These are phyloP conservation scores for Monoplex corrugatus DNA, from an alignment of 2,888 invertebrate species.

Conservation along the genomic window DNA sequence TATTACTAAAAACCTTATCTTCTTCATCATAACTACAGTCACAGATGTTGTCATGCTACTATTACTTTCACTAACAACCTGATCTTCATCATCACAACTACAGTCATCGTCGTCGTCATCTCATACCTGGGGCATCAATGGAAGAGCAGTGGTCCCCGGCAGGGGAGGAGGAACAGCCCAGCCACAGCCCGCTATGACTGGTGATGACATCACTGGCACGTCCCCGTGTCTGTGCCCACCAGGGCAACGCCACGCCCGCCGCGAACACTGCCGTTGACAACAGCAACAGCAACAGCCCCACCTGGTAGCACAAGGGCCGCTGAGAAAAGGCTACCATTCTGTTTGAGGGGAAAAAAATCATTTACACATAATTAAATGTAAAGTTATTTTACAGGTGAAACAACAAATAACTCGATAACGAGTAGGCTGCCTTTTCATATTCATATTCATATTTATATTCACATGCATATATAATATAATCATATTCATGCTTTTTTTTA, in stretches of 20 bases:
- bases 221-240: constrained; percentile 38
- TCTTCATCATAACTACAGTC: no score
- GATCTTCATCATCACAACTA: no score
- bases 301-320: constrained; percentile 23
- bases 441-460: no score
- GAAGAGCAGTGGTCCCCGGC: background rate
- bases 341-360: background rate
- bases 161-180: constrained; percentile 5
- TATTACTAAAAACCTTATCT: no score
- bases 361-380: background rate
- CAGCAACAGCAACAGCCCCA: constrained; percentile 36
- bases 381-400: background rate
- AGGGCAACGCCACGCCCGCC: constrained; percentile 31
- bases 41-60: no score
- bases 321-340: constrained; percentile 25
- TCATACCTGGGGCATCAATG: constrained; percentile 24
- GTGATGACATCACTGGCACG: background rate
- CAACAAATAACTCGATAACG: background rate
- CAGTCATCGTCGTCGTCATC: background rate
- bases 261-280: constrained; percentile 18
- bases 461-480: no score
- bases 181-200: constrained; percentile 31
- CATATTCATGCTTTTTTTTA: no score
- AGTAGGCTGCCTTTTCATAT: no score
- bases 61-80: no score